Evolutionary conservation across 2,113 vertebrate species (phyloP).

Genomic region (Mirza zaza): DNA sequence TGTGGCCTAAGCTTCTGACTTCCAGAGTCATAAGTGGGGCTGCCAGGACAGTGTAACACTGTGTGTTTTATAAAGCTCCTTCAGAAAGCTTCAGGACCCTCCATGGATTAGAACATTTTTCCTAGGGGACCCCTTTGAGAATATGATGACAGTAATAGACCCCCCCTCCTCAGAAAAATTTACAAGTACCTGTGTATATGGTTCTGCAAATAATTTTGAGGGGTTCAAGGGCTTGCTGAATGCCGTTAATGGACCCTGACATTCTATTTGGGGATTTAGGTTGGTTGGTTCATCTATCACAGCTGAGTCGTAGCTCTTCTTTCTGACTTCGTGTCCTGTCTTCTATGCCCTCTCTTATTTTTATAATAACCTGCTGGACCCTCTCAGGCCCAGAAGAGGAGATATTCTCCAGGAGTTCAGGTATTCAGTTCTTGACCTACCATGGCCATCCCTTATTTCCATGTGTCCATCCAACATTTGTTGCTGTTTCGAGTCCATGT

Average conservation of each 20-base stretch:
- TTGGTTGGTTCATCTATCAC: neutral
- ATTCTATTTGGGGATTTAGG: neutral
- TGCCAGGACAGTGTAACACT: neutral
- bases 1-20: neutral
- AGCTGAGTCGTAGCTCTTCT: slow-evolving; percentile 30
- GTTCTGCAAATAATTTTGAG: neutral
- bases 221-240: neutral
- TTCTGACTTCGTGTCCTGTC: slow-evolving; percentile 75
- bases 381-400: slow-evolving; percentile 95
- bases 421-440: slow-evolving; percentile 82
- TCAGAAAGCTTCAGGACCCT: neutral
- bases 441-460: neutral
- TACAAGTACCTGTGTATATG: neutral
- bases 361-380: slow-evolving; percentile 83
- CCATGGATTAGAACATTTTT: neutral
- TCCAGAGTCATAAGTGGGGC: neutral
- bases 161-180: neutral
- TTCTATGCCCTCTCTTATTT: slow-evolving; percentile 84
- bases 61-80: neutral
- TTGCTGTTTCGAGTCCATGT: slow-evolving; percentile 32
- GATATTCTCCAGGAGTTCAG: slow-evolving; percentile 96
- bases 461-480: slow-evolving; percentile 32
- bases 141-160: neutral
- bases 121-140: neutral
- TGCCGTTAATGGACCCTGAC: neutral